phyloP scores from a whole-genome alignment of 2,113 vertebrate species.

The Gymnorhina tibicen region DNA sequence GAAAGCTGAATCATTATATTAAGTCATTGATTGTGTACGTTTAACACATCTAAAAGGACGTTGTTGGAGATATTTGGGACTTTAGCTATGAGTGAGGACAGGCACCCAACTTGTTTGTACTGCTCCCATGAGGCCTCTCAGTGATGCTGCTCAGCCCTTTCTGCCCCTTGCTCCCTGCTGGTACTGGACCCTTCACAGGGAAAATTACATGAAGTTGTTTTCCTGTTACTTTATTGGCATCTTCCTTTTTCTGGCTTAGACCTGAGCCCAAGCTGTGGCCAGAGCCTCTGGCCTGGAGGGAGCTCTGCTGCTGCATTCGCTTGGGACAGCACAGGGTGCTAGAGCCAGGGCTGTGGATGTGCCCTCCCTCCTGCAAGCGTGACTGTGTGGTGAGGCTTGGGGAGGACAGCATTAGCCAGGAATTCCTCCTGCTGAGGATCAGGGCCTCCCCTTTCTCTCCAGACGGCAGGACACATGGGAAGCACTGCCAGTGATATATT shows the following conservation, averaged over 20 bases:
- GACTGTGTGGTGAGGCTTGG: accelerated
- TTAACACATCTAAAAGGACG: background rate
- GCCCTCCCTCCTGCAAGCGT: accelerated
- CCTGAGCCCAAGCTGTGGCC: background rate
- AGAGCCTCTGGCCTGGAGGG: background rate
- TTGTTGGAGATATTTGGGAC: background rate
- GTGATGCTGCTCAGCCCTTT: background rate
- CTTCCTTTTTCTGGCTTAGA: background rate
- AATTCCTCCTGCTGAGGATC: background rate
- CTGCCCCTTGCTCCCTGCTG: background rate
- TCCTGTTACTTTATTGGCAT: background rate
- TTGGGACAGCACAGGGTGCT: background rate
- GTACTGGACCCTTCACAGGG: background rate
- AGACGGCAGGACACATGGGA: background rate
- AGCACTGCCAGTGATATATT: background rate
- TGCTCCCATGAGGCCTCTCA: background rate
- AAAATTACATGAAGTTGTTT: background rate
- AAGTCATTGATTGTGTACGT: no score
- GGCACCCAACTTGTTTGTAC: background rate
- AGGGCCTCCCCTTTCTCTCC: background rate
- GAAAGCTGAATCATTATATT: background rate
- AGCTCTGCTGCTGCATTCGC: background rate
- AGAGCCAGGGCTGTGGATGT: background rate
- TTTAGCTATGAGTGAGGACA: background rate
- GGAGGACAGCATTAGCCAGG: background rate